A percentile compares a stretch with the other conserved stretches of the same genome.
Conservation (phyloP, 92 coral and sea anemone species). For the Epizoanthus rinbou region DNA sequence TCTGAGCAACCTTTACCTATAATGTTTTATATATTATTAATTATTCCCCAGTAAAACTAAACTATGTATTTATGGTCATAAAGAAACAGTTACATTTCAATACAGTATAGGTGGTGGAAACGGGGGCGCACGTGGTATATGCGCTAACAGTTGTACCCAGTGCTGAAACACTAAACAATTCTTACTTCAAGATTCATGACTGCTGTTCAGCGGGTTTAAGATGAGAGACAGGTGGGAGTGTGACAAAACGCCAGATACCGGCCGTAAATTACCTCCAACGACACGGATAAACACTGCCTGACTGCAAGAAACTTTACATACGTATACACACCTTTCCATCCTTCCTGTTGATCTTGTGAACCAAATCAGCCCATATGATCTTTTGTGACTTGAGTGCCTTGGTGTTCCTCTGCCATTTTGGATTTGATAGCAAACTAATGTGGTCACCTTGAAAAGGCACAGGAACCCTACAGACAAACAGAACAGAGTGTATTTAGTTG, state of each 20-base stretch:
- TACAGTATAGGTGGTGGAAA: too few relatives aligned
- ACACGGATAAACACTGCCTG: neutral
- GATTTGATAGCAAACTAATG: constrained; percentile 70
- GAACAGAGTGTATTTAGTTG: neutral
- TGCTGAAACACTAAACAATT: too few relatives aligned
- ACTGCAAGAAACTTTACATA: neutral
- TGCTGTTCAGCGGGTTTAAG: too few relatives aligned
- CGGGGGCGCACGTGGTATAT: too few relatives aligned
- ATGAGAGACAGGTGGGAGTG: too few relatives aligned
- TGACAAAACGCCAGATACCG: neutral
- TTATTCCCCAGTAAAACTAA: too few relatives aligned
- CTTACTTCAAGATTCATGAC: too few relatives aligned
- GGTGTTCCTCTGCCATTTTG: constrained; percentile 87
- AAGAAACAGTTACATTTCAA: too few relatives aligned
- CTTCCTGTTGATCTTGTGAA: constrained; percentile 83
- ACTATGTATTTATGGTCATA: too few relatives aligned
- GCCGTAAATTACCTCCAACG: neutral
- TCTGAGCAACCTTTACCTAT: too few relatives aligned
- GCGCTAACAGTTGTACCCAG: too few relatives aligned
- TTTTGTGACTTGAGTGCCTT: constrained; percentile 53
- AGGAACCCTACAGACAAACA: constrained; percentile 67
- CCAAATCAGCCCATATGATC: constrained; percentile 88
- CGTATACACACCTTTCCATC: constrained; percentile 82
- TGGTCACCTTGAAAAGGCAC: constrained; percentile 88
- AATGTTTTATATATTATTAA: too few relatives aligned